A percentile compares a stretch with the other conserved stretches of the same genome.
These are phyloP conservation scores for Zoanthus solanderi DNA, from an alignment of 92 coral and sea anemone genomes.

Conservation along the genomic window DNA sequence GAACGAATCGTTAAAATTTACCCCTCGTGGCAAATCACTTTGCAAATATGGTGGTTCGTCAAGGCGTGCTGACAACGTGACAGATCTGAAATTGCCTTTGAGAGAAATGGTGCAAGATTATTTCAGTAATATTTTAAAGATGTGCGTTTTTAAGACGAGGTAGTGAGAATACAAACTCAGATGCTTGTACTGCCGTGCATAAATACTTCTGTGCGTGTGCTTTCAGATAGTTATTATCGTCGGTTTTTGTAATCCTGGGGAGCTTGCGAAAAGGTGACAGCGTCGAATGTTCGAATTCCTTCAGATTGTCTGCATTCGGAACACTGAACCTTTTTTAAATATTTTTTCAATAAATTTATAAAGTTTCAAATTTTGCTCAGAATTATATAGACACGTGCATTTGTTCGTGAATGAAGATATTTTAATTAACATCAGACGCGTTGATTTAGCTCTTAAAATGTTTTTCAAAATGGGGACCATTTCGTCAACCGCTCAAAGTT, in stretches of 20 bases:
- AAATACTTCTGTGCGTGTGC: conserved; percentile 44
- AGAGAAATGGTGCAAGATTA: conserved; percentile 7
- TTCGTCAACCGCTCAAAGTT: conserved; percentile 70
- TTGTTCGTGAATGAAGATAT: neutral
- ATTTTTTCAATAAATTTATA: conserved; percentile 27
- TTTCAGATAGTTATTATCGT: conserved; percentile 70
- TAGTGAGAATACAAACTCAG: neutral
- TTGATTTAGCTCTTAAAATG: conserved; percentile 12
- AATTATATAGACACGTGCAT: neutral
- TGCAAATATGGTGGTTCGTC: conserved; percentile 70
- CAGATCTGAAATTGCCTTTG: conserved; percentile 54
- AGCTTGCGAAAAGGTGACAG: conserved; percentile 70
- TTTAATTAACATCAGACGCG: neutral
- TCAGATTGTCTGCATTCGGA: conserved; percentile 62
- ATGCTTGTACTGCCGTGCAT: neutral
- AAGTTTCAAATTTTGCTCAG: conserved; percentile 14
- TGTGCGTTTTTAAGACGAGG: conserved; percentile 11
- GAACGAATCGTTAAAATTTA: conserved; percentile 26
- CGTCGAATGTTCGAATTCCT: conserved; percentile 77
- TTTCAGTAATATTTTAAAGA: conserved; percentile 1
- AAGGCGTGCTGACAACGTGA: conserved; percentile 93
- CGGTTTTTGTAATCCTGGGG: conserved; percentile 85
- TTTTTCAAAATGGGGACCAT: conserved; percentile 59
- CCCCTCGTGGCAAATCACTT: conserved; percentile 46
- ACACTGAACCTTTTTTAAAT: neutral